phyloP scores from a whole-genome alignment of 2,888 invertebrate species.

The Odiellus spinosus region DNA sequence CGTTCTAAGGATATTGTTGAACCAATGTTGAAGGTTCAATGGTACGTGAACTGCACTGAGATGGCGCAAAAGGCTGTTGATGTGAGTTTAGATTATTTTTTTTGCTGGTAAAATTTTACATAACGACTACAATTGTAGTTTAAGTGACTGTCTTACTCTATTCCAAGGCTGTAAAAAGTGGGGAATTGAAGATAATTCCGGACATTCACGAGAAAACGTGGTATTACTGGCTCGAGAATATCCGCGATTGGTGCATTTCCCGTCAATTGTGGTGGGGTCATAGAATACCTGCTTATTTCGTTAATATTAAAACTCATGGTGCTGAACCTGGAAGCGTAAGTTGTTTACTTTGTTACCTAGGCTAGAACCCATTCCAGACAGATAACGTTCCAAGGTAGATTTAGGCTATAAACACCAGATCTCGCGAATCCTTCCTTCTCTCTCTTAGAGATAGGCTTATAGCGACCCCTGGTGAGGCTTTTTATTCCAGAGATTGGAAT shows the following conservation, averaged over 20 bases:
- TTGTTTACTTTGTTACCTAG: constrained; percentile 6
- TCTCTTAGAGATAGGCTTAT: too few species aligned
- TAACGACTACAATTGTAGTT: neutral
- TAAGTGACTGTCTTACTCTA: neutral
- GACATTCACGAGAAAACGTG: constrained; percentile 80
- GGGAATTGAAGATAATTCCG: constrained; percentile 74
- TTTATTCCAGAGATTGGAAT: too few species aligned
- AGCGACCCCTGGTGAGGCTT: too few species aligned
- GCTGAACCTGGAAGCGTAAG: constrained; percentile 28
- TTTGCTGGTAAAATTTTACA: neutral
- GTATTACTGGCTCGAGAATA: constrained; percentile 91
- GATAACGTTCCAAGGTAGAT: too few species aligned
- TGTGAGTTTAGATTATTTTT: constrained; percentile 18
- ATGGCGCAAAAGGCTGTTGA: constrained; percentile 77
- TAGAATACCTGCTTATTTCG: constrained; percentile 82
- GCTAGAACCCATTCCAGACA: too few species aligned
- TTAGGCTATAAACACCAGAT: too few species aligned
- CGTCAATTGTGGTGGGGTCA: constrained; percentile 99
- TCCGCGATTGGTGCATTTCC: constrained; percentile 97
- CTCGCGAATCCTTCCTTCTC: too few species aligned
- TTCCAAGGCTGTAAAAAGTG: constrained; percentile 47
- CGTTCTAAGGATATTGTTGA: constrained; percentile 96
- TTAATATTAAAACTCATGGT: constrained; percentile 39
- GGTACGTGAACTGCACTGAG: constrained; percentile 79
- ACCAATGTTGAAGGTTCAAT: constrained; percentile 87